Evolutionary conservation across 2,888 invertebrate genomes (phyloP), one percentile per base, ranked within the genome.

Genomic region (Anoncus sp.): DNA sequence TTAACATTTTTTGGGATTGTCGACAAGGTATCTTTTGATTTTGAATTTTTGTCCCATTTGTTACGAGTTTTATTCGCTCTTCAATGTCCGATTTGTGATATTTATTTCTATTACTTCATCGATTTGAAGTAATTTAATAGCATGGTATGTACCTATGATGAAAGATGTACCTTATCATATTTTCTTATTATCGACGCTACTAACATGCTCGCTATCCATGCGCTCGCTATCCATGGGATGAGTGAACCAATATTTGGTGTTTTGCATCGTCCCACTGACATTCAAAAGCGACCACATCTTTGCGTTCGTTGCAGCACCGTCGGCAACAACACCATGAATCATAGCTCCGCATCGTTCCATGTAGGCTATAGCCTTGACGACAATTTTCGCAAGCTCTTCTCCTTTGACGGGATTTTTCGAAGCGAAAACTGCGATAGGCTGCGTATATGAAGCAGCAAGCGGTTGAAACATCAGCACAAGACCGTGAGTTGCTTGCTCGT

Each of bases 391-490:
- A 2, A 83, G 38, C 6, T 60, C 72, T 27, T 72, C 63, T 2
- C 81, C 79, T 12, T 57, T 22, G 4, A 76, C 75, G 9, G 82
- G 66, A 3, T 78, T 77, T 53, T 67, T 69, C 5, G 77, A 81
- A 10, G 79, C 79, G 51, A 81, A 83, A 10, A 82, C 81, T 14
- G 78, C 81, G 16, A 82, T 57, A 12, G 82, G 79, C 27, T 83
- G 83, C 20, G 80, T 69, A 57, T 77, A 79, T 14, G 59, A 40
- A 47, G 75, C 80, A 27, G 73, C 57, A 10, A 83, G 43, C 7
- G 84, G 77, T 71, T 83, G 83, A 55, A 83, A 83, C 76, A 83
- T 76, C 5, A 75, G 14, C 9, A 81, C 80, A 14, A 83, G 72
- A 4, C 77, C 81, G 49, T 82, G 74, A 9, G 66, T 74, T 4